Conservation (phyloP, 2,113 vertebrate species). For the Phodopus roborovskii region DNA sequence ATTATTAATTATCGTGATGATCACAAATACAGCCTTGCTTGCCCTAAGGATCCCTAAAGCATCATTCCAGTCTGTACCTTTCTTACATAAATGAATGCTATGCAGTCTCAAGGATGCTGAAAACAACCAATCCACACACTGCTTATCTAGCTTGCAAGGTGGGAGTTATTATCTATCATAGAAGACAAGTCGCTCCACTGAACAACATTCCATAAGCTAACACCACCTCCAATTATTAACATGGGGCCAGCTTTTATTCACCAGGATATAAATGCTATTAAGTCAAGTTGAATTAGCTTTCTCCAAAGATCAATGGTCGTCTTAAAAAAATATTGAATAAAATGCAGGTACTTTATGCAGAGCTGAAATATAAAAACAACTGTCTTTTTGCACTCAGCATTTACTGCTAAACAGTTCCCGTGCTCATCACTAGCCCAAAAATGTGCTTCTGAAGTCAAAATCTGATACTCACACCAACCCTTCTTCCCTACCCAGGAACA, state of each 20-base stretch:
- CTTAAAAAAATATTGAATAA: slow-evolving; percentile 54
- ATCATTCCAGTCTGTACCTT: neutral
- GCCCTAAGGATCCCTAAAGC: slow-evolving; percentile 14
- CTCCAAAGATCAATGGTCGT: slow-evolving; percentile 44
- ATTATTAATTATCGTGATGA: slow-evolving; percentile 56
- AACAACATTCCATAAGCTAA: neutral
- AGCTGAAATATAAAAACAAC: neutral
- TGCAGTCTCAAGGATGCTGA: neutral
- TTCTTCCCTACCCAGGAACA: neutral
- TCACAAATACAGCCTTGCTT: neutral
- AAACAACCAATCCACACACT: slow-evolving; percentile 47
- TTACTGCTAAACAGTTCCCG: neutral
- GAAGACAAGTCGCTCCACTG: neutral
- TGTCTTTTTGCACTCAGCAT: neutral
- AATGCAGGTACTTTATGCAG: neutral
- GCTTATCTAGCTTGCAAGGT: slow-evolving; percentile 16
- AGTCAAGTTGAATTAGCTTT: slow-evolving; percentile 64
- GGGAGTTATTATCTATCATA: neutral
- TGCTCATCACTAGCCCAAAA: neutral
- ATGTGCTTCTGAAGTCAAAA: neutral
- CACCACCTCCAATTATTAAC: slow-evolving; percentile 45
- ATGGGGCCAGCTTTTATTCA: slow-evolving; percentile 41
- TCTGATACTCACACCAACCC: neutral
- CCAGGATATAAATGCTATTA: slow-evolving; percentile 6
- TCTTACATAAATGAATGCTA: slow-evolving; percentile 50